These are phyloP conservation scores for Gryllus bimaculatus DNA, from an alignment of 1,140 invertebrate genomes.

Conservation along the genomic window DNA sequence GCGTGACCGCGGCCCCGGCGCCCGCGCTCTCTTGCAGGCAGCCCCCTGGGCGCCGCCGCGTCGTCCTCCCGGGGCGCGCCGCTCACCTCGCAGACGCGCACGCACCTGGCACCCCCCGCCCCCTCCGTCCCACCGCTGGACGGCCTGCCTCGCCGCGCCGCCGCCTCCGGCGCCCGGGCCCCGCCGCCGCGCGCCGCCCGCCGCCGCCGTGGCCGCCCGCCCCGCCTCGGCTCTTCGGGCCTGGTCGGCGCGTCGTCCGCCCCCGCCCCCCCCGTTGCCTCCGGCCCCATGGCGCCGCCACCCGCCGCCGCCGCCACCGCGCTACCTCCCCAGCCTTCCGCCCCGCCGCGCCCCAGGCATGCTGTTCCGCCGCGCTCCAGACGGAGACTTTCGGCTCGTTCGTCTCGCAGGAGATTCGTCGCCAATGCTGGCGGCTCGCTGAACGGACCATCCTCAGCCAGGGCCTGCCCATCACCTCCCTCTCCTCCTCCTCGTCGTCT, in stretches of 20 bases:
- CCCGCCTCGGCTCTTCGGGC: too few relatives aligned
- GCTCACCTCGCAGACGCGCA: constrained; percentile 12
- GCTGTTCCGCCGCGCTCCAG: constrained; percentile 48
- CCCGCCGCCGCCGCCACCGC: constrained; percentile 22
- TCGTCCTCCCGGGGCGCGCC: constrained; percentile 15
- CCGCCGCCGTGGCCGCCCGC: constrained; percentile 52
- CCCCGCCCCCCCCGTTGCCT: constrained; percentile 14
- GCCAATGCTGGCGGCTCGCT: constrained; percentile 64
- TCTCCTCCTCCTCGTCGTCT: constrained; percentile 34
- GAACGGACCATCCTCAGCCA: constrained; percentile 35
- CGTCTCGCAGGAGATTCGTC: constrained; percentile 65
- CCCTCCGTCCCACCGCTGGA: constrained; percentile 21
- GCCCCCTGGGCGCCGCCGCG: constrained; percentile 12
- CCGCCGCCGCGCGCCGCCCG: constrained; percentile 50
- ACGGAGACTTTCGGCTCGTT: constrained; percentile 60
- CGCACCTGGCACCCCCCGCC: constrained; percentile 11
- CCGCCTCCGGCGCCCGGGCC: constrained; percentile 40
- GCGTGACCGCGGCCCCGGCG: neutral
- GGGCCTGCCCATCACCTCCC: constrained; percentile 32
- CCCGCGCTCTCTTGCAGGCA: neutral
- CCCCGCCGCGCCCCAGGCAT: constrained; percentile 41
- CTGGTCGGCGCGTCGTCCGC: neutral
- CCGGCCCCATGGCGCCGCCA: constrained; percentile 23
- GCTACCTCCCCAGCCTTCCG: constrained; percentile 25
- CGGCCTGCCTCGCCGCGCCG: constrained; percentile 33